Conservation (phyloP, 2,113 vertebrate genomes). For the Anhinga anhinga region DNA sequence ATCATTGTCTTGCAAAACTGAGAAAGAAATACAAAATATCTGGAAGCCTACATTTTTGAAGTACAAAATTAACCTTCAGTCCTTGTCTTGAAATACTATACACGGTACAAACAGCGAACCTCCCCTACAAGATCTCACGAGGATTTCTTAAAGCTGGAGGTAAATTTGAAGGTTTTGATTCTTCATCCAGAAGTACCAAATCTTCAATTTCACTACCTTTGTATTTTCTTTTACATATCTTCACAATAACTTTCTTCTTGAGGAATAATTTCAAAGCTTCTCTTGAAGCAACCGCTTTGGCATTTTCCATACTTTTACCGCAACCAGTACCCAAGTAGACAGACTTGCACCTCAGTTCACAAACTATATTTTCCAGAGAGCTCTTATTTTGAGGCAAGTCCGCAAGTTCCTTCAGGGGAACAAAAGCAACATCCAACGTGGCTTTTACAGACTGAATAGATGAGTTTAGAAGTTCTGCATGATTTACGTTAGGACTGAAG, state of each 20-base stretch:
- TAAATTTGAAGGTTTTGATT: slow-evolving; percentile 85
- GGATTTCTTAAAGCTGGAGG: slow-evolving; percentile 94
- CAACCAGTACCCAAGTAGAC: slow-evolving; percentile 97
- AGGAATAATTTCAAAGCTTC: slow-evolving; percentile 95
- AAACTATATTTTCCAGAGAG: slow-evolving; percentile 94
- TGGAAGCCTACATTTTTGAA: slow-evolving; percentile 71
- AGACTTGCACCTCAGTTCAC: slow-evolving; percentile 91
- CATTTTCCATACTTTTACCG: slow-evolving; percentile 90
- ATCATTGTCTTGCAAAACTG: slow-evolving; percentile 78
- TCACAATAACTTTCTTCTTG: slow-evolving; percentile 93
- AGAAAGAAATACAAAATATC: slow-evolving; percentile 81
- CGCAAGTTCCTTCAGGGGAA: slow-evolving; percentile 92
- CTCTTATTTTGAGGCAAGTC: slow-evolving; percentile 90
- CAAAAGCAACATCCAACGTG: slow-evolving; percentile 88
- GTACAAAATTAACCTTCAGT: slow-evolving; percentile 76
- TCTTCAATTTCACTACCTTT: slow-evolving; percentile 91
- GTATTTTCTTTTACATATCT: slow-evolving; percentile 90
- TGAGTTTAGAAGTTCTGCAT: slow-evolving; percentile 87
- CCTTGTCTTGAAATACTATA: slow-evolving; percentile 64
- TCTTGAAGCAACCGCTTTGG: slow-evolving; percentile 92
- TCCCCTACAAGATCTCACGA: slow-evolving; percentile 74
- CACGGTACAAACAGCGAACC: slow-evolving; percentile 17
- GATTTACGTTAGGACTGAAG: slow-evolving; percentile 90
- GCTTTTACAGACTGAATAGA: slow-evolving; percentile 92
- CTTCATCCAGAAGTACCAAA: slow-evolving; percentile 90